These are phyloP conservation scores for Cyanoliseus patagonus DNA, from an alignment of 2,113 vertebrate genomes.

Conservation along the genomic window DNA sequence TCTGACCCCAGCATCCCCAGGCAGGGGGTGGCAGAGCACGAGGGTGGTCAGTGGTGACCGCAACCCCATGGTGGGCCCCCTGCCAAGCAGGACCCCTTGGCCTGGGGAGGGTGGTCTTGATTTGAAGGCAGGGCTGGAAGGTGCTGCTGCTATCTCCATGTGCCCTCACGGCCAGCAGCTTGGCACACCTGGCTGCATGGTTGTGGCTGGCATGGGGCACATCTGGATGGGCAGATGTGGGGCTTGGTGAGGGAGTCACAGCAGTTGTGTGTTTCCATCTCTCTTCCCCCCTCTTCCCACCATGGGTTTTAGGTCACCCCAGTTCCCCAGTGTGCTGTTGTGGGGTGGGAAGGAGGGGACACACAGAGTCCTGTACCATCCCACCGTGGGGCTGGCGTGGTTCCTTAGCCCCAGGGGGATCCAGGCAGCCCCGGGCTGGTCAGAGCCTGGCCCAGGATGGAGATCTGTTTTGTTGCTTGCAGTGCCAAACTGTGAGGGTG, in stretches of 20 bases:
- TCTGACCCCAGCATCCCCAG: background rate
- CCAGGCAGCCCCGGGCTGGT: fast-evolving
- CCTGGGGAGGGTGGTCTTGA: fast-evolving
- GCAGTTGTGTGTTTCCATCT: background rate
- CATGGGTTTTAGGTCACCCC: fast-evolving
- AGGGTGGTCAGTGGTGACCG: fast-evolving
- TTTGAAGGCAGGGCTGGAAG: background rate
- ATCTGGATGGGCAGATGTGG: constrained; percentile 35
- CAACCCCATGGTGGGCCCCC: fast-evolving
- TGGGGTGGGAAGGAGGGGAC: background rate
- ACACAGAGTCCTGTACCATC: fast-evolving
- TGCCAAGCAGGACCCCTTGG: fast-evolving
- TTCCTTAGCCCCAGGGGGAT: fast-evolving
- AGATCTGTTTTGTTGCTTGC: background rate
- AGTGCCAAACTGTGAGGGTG: background rate
- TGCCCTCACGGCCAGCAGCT: fast-evolving
- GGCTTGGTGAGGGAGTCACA: fast-evolving
- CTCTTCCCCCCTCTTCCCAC: background rate
- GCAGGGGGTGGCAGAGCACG: fast-evolving
- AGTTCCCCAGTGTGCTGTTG: fast-evolving
- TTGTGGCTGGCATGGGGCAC: fast-evolving
- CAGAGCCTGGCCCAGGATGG: fast-evolving
- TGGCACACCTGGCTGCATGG: background rate
- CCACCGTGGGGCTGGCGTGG: fast-evolving
- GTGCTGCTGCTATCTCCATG: background rate